Conservation (phyloP, 2,797 vertebrate genomes). For the Oreortyx pictus region DNA sequence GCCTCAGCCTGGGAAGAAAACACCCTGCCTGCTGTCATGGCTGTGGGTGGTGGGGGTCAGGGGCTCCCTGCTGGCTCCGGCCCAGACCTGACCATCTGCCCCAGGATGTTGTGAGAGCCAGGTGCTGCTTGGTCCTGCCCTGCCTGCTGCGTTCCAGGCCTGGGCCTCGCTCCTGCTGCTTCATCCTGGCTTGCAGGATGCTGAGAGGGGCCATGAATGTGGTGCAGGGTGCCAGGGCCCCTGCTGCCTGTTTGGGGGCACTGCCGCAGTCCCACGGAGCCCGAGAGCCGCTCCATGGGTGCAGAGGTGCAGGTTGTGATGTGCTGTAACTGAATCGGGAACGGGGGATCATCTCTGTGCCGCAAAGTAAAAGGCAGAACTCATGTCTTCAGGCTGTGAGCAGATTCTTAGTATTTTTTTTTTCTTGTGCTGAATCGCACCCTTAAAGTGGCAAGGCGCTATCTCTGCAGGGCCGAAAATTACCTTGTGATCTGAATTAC, state of each 20-base stretch:
- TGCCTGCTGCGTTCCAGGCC: background rate
- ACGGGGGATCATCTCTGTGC: fast-evolving
- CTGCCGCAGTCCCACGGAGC: background rate
- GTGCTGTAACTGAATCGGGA: background rate
- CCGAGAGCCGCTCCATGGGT: background rate
- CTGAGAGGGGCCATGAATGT: background rate
- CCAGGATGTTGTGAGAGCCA: background rate
- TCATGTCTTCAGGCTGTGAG: background rate
- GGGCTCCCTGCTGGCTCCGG: background rate
- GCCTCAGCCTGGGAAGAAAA: background rate
- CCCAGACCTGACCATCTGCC: background rate
- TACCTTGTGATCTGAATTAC: conserved; percentile 34
- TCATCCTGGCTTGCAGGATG: background rate
- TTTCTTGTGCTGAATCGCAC: background rate
- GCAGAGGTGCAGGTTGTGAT: background rate
- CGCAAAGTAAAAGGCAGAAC: background rate
- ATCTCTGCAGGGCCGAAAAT: background rate
- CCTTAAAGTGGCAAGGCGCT: background rate
- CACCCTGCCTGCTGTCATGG: fast-evolving
- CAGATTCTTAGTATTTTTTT: background rate
- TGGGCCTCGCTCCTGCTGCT: background rate
- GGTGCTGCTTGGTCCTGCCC: background rate
- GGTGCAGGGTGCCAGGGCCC: too few species aligned
- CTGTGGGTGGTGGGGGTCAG: background rate
- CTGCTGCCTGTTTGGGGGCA: background rate